Evolutionary conservation across 2,888 invertebrate species (phyloP), one percentile per base, ranked within the genome.

Genomic region (Oscheius sp.): DNA sequence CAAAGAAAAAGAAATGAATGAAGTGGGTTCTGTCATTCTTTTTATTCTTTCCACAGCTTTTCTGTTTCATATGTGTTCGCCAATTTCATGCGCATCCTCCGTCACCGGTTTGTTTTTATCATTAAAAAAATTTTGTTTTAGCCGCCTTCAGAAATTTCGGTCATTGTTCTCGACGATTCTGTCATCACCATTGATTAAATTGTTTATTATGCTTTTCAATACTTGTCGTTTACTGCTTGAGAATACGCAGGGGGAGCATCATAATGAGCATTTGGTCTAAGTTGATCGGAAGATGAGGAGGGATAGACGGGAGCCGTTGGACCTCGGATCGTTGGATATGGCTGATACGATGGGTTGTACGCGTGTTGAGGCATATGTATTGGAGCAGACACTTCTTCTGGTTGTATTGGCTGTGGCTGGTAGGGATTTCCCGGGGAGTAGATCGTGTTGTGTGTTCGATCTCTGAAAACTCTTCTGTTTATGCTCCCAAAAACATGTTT

Each of bases 211-310:
- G 54, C 54, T 32, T 33, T 17, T 24, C 8, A 24, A 36, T 54
- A 30, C 28, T 59, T 41, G 6, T 59, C 59, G 5, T 20, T 41
- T 6, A 44, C 30, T 14, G 54, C 54, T 54, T 54, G 59, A 8
- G 59, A 59, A 26, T 59, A 59, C 14, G 59, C 59, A 6, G 59
- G 59, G 8, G 59, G 59, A 8, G 59, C 44, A 6, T 59, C 59
- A 44, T 56, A 56, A 9, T 28, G 41, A 22, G 12, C 36, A 36
- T 36, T 36, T 36, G 36, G 8, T 22, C 24, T 20, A 24, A 47
- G 20, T 17, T 26, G 50, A 50, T 22, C 44, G 59, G 24, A 17
- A 26, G 59, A 22, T 2, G 54, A 2, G 9, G 59, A 24, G 22
- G 41, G 59, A 41, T 59, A 59, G 9, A 41, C 59, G 0, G 59